phyloP scores from a whole-genome alignment of 2,888 invertebrate genomes.

The Lycophotia porphyrea region DNA sequence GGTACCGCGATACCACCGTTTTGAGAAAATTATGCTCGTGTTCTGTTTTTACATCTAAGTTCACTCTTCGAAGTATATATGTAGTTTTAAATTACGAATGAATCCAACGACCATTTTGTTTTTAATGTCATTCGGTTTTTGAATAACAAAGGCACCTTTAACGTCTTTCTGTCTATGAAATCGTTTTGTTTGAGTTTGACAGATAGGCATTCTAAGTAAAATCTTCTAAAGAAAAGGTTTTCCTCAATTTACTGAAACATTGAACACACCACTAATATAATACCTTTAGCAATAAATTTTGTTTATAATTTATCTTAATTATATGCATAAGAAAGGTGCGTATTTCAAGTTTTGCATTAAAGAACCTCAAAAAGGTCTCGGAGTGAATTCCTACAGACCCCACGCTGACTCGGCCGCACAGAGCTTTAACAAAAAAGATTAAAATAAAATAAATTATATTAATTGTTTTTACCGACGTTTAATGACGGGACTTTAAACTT shows the following conservation, averaged over 20 bases:
- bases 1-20: slow-evolving; percentile 62
- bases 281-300: slow-evolving; percentile 48
- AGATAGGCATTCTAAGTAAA: not conserved
- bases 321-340: slow-evolving; percentile 56
- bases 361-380: slow-evolving; percentile 41
- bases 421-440: slow-evolving; percentile 49
- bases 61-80: slow-evolving; percentile 46
- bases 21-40: slow-evolving; percentile 57
- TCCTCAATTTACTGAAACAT: slow-evolving; percentile 13
- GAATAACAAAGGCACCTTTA: slow-evolving; percentile 8
- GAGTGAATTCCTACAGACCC: slow-evolving; percentile 52
- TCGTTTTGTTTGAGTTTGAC: slow-evolving; percentile 4
- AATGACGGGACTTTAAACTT: slow-evolving; percentile 47
- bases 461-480: slow-evolving; percentile 58
- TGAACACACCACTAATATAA: slow-evolving; percentile 31
- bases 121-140: slow-evolving; percentile 31
- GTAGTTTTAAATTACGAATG: slow-evolving; percentile 40
- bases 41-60: slow-evolving; percentile 55
- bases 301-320: slow-evolving; percentile 64
- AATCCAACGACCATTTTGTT: slow-evolving; percentile 33
- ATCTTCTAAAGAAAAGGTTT: slow-evolving; percentile 14
- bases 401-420: slow-evolving; percentile 60
- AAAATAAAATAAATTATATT: slow-evolving; percentile 57
- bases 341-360: slow-evolving; percentile 66
- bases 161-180: not conserved